Conservation (phyloP, 2,113 vertebrate species). For the Dicrurus megarhynchus region DNA sequence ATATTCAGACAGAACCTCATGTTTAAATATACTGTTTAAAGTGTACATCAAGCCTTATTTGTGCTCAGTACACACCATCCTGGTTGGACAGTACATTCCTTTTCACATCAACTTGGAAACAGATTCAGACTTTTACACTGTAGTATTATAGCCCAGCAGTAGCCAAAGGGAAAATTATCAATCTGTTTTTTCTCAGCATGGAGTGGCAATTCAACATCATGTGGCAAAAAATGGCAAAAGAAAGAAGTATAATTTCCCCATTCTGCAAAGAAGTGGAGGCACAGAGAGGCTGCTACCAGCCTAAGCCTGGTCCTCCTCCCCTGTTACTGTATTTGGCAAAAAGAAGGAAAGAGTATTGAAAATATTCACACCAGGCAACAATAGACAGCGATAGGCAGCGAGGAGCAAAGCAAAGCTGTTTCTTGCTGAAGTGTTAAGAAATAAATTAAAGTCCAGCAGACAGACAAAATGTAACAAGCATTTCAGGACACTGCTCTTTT, state of each 20-base stretch:
- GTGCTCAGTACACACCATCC: not conserved
- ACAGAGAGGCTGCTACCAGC: not conserved
- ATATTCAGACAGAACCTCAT: not conserved
- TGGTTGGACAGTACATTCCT: not conserved
- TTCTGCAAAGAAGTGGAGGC: not conserved
- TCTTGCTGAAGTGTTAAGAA: not conserved
- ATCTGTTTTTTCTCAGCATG: not conserved
- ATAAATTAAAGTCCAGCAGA: not conserved
- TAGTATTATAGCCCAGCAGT: not conserved
- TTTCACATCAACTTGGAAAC: not conserved
- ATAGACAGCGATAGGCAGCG: not conserved
- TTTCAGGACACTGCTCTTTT: not conserved
- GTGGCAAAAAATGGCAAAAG: not conserved
- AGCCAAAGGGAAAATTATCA: not conserved
- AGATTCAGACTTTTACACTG: not conserved
- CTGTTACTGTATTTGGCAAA: not conserved
- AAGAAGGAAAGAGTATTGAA: not conserved
- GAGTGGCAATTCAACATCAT: not conserved
- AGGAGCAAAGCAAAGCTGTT: constrained; percentile 24
- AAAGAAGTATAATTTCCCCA: not conserved
- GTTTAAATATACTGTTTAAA: not conserved
- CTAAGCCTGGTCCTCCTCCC: not conserved
- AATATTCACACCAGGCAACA: constrained; percentile 6
- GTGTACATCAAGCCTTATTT: not conserved
- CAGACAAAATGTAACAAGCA: not conserved